phyloP scores from a whole-genome alignment of 2,888 invertebrate species.

The Dicyrtoma fusca region DNA sequence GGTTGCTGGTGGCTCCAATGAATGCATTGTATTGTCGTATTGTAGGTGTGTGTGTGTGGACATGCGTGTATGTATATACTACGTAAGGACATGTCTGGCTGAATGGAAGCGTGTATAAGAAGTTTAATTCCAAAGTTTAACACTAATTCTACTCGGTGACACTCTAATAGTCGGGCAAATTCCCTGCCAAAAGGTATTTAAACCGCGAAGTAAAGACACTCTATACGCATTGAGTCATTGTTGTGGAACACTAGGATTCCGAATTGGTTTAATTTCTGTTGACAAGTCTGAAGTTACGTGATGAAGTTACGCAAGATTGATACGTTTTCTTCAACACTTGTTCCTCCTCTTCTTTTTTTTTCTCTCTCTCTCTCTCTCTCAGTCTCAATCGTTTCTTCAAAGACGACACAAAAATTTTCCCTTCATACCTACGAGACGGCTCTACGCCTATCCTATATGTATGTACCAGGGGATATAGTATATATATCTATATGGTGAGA shows the following conservation, averaged over 20 bases:
- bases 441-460: neutral
- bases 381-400: neutral
- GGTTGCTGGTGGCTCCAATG: too few relatives aligned
- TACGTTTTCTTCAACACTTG: slow-evolving; percentile 21
- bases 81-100: neutral
- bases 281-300: slow-evolving; percentile 48
- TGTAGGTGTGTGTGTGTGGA: too few relatives aligned
- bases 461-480: neutral
- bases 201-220: slow-evolving; percentile 40
- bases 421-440: neutral
- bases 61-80: too few relatives aligned
- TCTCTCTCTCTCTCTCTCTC: slow-evolving; percentile 1
- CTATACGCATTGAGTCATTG: slow-evolving; percentile 21
- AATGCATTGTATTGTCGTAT: too few relatives aligned
- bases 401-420: slow-evolving; percentile 5
- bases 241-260: slow-evolving; percentile 37
- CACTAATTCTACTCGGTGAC: slow-evolving; percentile 34
- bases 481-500: slow-evolving; percentile 2
- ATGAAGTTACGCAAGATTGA: slow-evolving; percentile 51
- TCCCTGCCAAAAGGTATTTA: slow-evolving; percentile 41
- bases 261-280: slow-evolving; percentile 50
- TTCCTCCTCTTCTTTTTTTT: slow-evolving; percentile 2
- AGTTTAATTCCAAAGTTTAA: slow-evolving; percentile 29
- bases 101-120: neutral
- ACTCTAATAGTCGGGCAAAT: slow-evolving; percentile 33